Base-by-base conservation (phyloP, 1,140 invertebrate genomes). In the Ladona fulva region DNA sequence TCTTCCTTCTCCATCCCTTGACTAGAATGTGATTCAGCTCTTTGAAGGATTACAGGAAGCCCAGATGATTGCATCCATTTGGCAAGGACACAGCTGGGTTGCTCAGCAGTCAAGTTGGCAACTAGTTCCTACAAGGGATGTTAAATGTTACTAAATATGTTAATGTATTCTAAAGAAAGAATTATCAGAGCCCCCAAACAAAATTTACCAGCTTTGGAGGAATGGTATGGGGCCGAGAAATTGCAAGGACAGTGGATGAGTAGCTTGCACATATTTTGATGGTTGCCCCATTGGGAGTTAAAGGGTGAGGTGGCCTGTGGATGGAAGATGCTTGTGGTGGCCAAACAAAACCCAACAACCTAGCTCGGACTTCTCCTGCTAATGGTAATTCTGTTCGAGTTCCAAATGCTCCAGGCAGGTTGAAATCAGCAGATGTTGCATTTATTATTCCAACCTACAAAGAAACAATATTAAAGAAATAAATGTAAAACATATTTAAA, bases 371-470 rank as follows among this genome's bases (percentile, higher is more conserved):
- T 80, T 91, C 88, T 10, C 92, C 92, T 59, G 88, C 89, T 12
- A 90, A 85, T 0, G 88, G 89, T 8, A 91, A 89, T 80, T 91
- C 92, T 25, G 89, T 90, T 79, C 91, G 89, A 0, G 89, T 86
- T 0, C 86, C 84, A 80, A 88, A 87, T 76, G 89, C 81, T 24
- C 75, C 77, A 25, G 76, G 88, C 0, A 91, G 91, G 29, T 89
- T 90, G 83, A 94, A 93, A 81, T 94, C 92, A 0, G 92, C 91
- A 24, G 91, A 91, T 0, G 94, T 96, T 5, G 93, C 91, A 83
- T 96, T 95, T 0, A 96, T 91, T 66, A 96, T 93, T 0, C 89
- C 89, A 0, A 89, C 85, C 85, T 87, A 79, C 37, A 80, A 80
- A 74, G 14, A 78, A 37, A 1, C 1, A 37, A 37, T 37, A 37